phyloP scores from a whole-genome alignment of 23 tunicate species.

The Halocynthia aurantium region DNA sequence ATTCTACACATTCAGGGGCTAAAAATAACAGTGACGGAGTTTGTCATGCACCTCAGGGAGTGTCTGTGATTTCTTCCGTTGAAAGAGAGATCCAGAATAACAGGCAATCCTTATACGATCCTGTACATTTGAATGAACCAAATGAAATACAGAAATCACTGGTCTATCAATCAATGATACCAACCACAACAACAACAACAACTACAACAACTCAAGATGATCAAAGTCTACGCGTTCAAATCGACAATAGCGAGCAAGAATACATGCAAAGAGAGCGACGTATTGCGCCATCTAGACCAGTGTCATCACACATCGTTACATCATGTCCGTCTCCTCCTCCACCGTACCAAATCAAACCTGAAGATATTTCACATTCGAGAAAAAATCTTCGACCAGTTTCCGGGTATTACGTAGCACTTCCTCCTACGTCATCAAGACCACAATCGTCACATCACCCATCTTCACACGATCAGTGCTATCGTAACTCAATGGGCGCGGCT shows the following conservation, averaged over 20 bases:
- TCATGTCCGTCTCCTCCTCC: constrained; percentile 26
- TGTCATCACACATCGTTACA: neutral
- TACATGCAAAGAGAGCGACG: neutral
- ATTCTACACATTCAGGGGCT: neutral
- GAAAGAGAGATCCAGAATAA: neutral
- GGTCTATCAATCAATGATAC: neutral
- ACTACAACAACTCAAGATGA: neutral
- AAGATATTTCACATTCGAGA: neutral
- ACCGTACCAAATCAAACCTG: constrained; percentile 16
- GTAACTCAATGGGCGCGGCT: constrained; percentile 2
- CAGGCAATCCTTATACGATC: neutral
- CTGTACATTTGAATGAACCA: too few relatives aligned
- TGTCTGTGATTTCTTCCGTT: neutral
- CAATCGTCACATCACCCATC: constrained; percentile 4
- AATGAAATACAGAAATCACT: too few relatives aligned
- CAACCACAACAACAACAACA: neutral
- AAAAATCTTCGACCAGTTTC: constrained; percentile 1
- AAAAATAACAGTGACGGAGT: neutral
- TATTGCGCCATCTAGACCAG: neutral
- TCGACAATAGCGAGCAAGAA: neutral
- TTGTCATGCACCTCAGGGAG: neutral
- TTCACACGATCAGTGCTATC: neutral
- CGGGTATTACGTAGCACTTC: constrained; percentile 15
- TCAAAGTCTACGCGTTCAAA: too few relatives aligned
- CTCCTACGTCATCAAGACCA: neutral